Percentiles rank a stretch among this genome's conserved stretches.
phyloP scores from a whole-genome alignment of 2,113 vertebrate species.

The Felis chaus region DNA sequence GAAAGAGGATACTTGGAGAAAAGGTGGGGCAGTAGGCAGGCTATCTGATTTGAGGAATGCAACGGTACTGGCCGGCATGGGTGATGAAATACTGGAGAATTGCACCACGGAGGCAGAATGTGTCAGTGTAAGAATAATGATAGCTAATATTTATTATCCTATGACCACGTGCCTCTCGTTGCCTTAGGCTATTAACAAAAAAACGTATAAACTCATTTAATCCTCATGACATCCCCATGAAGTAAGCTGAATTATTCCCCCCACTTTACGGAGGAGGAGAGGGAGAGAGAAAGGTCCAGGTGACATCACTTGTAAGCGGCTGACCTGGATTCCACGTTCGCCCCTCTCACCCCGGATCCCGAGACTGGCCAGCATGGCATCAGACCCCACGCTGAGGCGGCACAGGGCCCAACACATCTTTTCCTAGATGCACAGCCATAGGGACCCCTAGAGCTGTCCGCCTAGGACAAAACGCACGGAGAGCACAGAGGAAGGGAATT shows the following conservation, averaged over 20 bases:
- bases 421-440: neutral
- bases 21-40: neutral
- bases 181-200: neutral
- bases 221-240: neutral
- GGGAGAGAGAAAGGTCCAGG: neutral
- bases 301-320: neutral
- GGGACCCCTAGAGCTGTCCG: neutral
- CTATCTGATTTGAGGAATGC: neutral
- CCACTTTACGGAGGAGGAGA: neutral
- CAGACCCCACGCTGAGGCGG: neutral
- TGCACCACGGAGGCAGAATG: neutral
- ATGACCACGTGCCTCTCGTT: neutral
- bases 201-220: neutral
- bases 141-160: neutral
- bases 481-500: neutral
- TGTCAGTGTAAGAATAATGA: neutral
- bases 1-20: neutral
- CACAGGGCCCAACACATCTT: neutral
- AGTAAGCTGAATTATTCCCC: neutral
- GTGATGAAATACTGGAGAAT: neutral
- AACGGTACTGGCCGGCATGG: neutral
- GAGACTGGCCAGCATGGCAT: neutral
- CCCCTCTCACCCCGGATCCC: neutral
- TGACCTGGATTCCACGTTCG: neutral
- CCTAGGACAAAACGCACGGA: neutral